These are phyloP conservation scores for Caenorhabditis drosophilae DNA, from an alignment of 2,888 invertebrate species.

Conservation along the genomic window DNA sequence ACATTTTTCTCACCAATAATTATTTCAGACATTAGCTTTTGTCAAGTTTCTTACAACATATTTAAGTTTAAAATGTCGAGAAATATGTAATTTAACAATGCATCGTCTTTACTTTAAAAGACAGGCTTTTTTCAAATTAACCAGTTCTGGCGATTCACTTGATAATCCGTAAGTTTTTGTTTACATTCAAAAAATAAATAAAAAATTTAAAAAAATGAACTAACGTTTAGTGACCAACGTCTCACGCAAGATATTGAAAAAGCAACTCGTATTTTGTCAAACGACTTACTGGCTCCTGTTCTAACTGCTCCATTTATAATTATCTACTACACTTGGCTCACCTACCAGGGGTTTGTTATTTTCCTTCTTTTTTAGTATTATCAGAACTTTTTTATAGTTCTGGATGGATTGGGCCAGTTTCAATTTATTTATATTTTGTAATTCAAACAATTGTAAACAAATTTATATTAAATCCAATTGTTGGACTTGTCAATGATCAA, in stretches of 20 bases:
- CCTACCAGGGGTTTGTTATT: conserved; percentile 70
- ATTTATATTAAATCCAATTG: conserved; percentile 74
- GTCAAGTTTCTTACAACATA: conserved; percentile 71
- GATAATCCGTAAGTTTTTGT: conserved; percentile 73
- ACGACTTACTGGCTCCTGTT: conserved; percentile 71
- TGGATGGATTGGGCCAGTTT: conserved; percentile 74
- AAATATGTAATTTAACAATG: conserved; percentile 70
- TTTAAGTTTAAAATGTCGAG: conserved; percentile 73
- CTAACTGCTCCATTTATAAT: conserved; percentile 73
- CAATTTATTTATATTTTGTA: conserved; percentile 73
- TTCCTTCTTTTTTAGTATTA: conserved; percentile 2
- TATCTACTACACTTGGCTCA: conserved; percentile 73
- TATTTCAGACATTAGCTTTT: conserved; percentile 71
- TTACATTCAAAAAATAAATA: conserved; percentile 3
- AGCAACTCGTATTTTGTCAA: conserved; percentile 71
- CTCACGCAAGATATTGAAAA: conserved; percentile 74
- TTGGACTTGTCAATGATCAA: conserved; percentile 72
- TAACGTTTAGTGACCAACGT: conserved; percentile 73
- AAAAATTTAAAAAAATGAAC: background rate
- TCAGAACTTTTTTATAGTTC: conserved; percentile 69
- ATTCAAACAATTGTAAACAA: conserved; percentile 73
- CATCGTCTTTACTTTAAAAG: conserved; percentile 73
- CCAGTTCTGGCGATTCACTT: conserved; percentile 70
- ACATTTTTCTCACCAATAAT: conserved; percentile 59
- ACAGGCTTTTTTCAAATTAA: conserved; percentile 73